phyloP scores from a whole-genome alignment of 1,140 invertebrate species.

The Rhopalosiphum maidis region DNA sequence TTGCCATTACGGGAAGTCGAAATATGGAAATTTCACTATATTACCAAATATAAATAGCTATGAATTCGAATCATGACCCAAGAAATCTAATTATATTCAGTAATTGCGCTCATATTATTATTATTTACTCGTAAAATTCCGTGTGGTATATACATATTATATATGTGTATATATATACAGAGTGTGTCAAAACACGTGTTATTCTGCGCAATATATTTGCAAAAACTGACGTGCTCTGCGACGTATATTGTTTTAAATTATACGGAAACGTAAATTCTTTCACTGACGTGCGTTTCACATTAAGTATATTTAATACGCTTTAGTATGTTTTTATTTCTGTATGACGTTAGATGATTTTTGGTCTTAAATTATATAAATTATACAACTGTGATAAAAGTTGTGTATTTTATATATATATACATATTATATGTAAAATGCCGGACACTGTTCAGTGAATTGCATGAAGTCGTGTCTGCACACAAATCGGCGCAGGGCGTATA shows the following conservation, averaged over 20 bases:
- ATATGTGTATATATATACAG: background rate
- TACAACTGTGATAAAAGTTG: background rate
- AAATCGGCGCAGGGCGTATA: background rate
- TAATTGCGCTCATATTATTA: background rate
- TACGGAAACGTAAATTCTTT: background rate
- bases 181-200: background rate
- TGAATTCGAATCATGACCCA: background rate
- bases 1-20: background rate
- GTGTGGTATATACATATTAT: no score
- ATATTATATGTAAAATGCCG: background rate
- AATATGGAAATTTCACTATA: background rate
- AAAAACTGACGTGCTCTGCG: background rate
- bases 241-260: background rate
- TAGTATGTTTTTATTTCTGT: background rate
- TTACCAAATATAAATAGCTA: background rate
- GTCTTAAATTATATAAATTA: background rate
- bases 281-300: background rate
- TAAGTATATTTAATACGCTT: background rate
- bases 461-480: background rate
- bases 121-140: background rate
- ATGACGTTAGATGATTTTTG: background rate
- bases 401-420: background rate
- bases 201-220: background rate
- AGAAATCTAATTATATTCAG: background rate
- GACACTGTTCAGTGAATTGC: background rate